phyloP scores from a whole-genome alignment of 2,113 vertebrate species.

The Oxygymnocypris stewartii region DNA sequence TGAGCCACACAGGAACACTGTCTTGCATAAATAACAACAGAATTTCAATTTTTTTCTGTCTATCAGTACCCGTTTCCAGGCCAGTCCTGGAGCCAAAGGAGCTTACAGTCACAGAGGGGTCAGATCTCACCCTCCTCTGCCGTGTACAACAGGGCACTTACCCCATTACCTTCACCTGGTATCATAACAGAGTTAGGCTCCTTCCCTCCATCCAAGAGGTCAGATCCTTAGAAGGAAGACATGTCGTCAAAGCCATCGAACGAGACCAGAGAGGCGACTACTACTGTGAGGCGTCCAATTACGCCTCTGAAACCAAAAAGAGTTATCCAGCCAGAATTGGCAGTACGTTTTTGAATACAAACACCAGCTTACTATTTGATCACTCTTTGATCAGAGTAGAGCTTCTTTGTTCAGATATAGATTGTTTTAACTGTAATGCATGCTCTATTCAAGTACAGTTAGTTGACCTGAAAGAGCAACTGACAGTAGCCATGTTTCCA shows the following conservation, averaged over 20 bases:
- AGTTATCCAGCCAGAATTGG: constrained; percentile 48
- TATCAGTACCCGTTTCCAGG: constrained; percentile 66
- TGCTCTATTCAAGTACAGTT: neutral
- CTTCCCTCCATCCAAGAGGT: neutral
- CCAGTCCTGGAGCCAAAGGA: constrained; percentile 48
- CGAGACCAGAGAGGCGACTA: constrained; percentile 61
- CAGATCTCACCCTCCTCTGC: constrained; percentile 62
- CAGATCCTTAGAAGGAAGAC: neutral
- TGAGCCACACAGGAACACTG: too few species aligned
- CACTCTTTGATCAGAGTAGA: neutral
- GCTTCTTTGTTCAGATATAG: neutral
- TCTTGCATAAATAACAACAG: neutral
- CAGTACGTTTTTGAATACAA: constrained; percentile 57
- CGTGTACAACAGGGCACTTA: constrained; percentile 60
- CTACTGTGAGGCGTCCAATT: constrained; percentile 68
- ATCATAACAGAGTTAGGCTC: neutral
- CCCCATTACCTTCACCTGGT: constrained; percentile 72
- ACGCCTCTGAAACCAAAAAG: constrained; percentile 38
- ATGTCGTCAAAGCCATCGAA: constrained; percentile 47
- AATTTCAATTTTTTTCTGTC: neutral
- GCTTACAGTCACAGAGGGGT: constrained; percentile 61
- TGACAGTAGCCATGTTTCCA: neutral
- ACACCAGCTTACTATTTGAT: neutral
- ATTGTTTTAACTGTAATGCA: too few species aligned
- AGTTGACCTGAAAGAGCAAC: neutral